Base-by-base conservation (phyloP, 2,113 vertebrate species). In the Marmota flaviventris region DNA sequence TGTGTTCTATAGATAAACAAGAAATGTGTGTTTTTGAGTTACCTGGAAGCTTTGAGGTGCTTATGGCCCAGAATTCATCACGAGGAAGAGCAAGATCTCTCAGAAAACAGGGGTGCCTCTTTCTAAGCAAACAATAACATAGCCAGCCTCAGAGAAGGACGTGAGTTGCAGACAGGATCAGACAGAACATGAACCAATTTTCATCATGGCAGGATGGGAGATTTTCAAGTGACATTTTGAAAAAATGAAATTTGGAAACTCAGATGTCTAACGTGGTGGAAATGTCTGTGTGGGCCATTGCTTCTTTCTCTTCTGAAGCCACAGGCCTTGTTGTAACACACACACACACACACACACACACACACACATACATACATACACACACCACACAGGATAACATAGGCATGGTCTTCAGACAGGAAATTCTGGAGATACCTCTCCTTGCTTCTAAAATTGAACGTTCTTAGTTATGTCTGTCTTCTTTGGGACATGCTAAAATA, bases 1-100 rank as follows among this genome's bases (percentile, higher is more conserved):
- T 92, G 32, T 42, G 67, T 89, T 97, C 24, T 92, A 42, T 75
- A 92, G 82, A 58, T 84, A 95, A 92, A 95, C 34, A 92, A 48
- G 42, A 78, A 85, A 65, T 75, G 51, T 32, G 29, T 75, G 37
- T n/a, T 84, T 82, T 37, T 25, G 10, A 76, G 25, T 61, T 32
- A 18, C 25, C 53, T 81, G 51, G 58, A 70, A 90, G 29, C 37
- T 84, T 65, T 48, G 53, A 87, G 85, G 61, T 42, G 22, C 27
- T 5, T n/a, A 13, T 65, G 53, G 9, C 11, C 18, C 24, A 3
- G 61, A 76, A 94, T 78, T 37, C 37, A 83, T 70, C 32, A 27
- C 0, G 9, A 87, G 37, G 34, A 85, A 42, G 61, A 92, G 34
- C 45, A 81, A 32, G 39, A 10, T 76, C 5, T 9, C 45, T 90